Percentiles rank a stretch among this genome's conserved stretches.
phyloP scores from a whole-genome alignment of 2,888 invertebrate genomes.

The Caenorhabditis uteleia region DNA sequence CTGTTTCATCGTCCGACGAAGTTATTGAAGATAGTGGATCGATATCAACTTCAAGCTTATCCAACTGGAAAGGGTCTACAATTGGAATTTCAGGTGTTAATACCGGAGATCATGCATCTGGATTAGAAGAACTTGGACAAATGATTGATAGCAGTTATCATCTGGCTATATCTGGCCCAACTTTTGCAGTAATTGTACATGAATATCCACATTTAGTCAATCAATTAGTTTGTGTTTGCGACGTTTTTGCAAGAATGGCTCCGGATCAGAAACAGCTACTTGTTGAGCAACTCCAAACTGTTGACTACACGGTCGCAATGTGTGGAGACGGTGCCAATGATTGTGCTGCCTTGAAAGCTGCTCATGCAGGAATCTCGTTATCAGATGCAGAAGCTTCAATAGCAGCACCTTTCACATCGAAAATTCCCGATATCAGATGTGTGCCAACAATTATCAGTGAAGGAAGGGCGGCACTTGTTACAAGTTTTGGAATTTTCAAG shows the following conservation, averaged over 20 bases:
- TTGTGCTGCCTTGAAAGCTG: conserved; percentile 71
- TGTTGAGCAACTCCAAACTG: conserved; percentile 45
- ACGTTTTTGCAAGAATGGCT: conserved; percentile 72
- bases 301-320: conserved; percentile 72
- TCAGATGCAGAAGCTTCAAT: conserved; percentile 75
- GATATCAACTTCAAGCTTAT: conserved; percentile 15
- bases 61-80: conserved; percentile 23
- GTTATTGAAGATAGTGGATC: conserved; percentile 44
- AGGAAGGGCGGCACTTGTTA: conserved; percentile 87
- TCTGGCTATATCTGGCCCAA: conserved; percentile 51
- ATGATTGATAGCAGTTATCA: conserved; percentile 36
- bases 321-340: conserved; percentile 74
- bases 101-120: not conserved
- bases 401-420: conserved; percentile 77
- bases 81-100: conserved; percentile 4
- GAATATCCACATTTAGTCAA: conserved; percentile 67
- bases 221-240: conserved; percentile 64
- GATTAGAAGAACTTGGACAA: conserved; percentile 8
- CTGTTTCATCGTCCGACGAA: conserved; percentile 50
- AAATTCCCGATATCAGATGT: conserved; percentile 70
- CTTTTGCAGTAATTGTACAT: conserved; percentile 61
- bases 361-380: conserved; percentile 69
- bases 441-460: conserved; percentile 69
- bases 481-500: conserved; percentile 95
- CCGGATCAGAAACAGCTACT: conserved; percentile 80